Conservation (phyloP, 1,140 invertebrate species). For the Delia radicum region DNA sequence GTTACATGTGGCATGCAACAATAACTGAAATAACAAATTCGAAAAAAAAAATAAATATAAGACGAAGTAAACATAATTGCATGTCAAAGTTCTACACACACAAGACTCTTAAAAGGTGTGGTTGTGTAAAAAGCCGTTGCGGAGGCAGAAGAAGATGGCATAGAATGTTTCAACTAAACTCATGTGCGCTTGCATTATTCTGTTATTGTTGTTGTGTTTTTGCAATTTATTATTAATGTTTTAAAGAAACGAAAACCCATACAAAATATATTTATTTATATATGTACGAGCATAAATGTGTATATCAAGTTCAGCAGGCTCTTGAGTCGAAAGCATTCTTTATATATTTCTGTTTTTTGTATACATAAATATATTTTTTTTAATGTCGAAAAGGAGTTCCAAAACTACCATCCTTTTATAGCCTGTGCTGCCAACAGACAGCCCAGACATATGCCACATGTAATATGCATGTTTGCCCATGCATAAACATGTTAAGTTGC, state of each 20-base stretch:
- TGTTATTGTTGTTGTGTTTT: not conserved
- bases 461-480: not conserved
- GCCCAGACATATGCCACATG: not conserved
- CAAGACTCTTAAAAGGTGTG: not conserved
- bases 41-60: not conserved
- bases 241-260: too few relatives aligned
- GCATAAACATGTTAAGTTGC: not conserved
- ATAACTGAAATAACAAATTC: not conserved
- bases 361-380: too few relatives aligned
- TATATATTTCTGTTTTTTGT: not conserved
- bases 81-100: not conserved
- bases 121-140: not conserved
- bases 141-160: not conserved
- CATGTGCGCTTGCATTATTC: not conserved
- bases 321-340: not conserved
- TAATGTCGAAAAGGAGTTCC: not conserved
- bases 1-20: slow-evolving; percentile 5
- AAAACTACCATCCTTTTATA: not conserved
- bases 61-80: slow-evolving; percentile 9
- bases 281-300: too few relatives aligned
- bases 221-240: not conserved
- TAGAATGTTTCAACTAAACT: not conserved
- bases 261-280: not conserved
- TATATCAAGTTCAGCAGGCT: not conserved
- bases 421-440: not conserved